A percentile compares a stretch with the other conserved stretches of the same genome.
Conservation (phyloP, 2,797 vertebrate genomes). For the Limosa lapponica region DNA sequence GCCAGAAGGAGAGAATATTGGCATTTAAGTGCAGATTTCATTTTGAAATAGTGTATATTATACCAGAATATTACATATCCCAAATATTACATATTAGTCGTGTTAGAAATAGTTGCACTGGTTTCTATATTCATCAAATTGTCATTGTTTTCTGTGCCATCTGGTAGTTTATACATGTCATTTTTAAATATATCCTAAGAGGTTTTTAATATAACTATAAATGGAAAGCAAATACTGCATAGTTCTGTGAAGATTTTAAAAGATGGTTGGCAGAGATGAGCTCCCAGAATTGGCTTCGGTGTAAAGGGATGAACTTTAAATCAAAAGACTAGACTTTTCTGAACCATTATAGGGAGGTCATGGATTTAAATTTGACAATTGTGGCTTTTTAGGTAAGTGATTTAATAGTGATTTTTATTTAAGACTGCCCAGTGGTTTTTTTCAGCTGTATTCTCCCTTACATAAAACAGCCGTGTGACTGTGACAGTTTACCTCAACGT, state of each 20-base stretch:
- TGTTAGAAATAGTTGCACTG: conserved; percentile 73
- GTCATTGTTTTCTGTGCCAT: conserved; percentile 71
- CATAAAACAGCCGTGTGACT: rapidly evolving
- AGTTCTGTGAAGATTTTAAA: conserved; percentile 15
- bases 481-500: background rate
- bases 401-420: background rate
- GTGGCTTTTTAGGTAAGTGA: background rate
- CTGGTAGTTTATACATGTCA: conserved; percentile 68
- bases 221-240: conserved; percentile 9
- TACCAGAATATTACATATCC: conserved; percentile 78
- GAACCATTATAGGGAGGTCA: background rate
- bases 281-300: background rate
- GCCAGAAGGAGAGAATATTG: conserved; percentile 86
- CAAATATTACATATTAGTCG: conserved; percentile 76
- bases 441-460: background rate
- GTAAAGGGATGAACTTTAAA: background rate
- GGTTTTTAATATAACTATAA: conserved; percentile 63
- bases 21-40: conserved; percentile 84
- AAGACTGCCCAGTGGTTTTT: background rate
- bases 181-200: conserved; percentile 72
- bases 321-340: background rate
- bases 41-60: conserved; percentile 82
- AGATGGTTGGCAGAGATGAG: background rate
- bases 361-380: background rate
- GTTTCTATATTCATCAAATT: conserved; percentile 76